Conservation (phyloP, 2,797 vertebrate genomes). For the Crypturellus tataupa region DNA sequence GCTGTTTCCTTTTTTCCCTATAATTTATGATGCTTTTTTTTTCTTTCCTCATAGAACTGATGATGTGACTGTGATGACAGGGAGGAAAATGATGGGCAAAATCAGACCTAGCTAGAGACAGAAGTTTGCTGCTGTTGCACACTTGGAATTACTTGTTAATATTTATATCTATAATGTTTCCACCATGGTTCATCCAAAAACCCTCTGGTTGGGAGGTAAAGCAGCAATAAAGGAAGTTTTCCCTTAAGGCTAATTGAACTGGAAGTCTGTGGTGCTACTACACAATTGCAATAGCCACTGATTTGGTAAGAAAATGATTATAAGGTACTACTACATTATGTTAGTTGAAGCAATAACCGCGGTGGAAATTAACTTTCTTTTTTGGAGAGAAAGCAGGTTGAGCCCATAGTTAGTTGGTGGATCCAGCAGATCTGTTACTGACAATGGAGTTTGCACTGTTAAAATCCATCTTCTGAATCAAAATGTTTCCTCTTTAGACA, state of each 20-base stretch:
- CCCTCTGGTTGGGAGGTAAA: background rate
- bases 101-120: background rate
- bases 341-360: constrained; percentile 50
- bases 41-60: background rate
- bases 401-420: constrained; percentile 61
- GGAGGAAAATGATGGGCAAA: background rate
- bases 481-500: constrained; percentile 77
- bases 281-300: constrained; percentile 15
- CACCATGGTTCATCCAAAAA: background rate
- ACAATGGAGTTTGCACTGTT: constrained; percentile 69
- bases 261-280: background rate
- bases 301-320: constrained; percentile 30
- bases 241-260: background rate
- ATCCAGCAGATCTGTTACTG: constrained; percentile 72
- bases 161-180: background rate
- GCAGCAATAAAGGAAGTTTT: constrained; percentile 10
- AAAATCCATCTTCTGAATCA: constrained; percentile 74
- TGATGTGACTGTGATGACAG: background rate
- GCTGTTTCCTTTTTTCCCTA: background rate
- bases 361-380: constrained; percentile 45
- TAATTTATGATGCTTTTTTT: background rate
- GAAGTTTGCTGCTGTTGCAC: background rate
- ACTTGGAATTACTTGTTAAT: background rate
- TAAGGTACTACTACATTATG: constrained; percentile 48
- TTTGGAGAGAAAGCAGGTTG: constrained; percentile 34